Evolutionary conservation across 2,113 vertebrate genomes (phyloP).

Genomic region (Stercorarius parasiticus): DNA sequence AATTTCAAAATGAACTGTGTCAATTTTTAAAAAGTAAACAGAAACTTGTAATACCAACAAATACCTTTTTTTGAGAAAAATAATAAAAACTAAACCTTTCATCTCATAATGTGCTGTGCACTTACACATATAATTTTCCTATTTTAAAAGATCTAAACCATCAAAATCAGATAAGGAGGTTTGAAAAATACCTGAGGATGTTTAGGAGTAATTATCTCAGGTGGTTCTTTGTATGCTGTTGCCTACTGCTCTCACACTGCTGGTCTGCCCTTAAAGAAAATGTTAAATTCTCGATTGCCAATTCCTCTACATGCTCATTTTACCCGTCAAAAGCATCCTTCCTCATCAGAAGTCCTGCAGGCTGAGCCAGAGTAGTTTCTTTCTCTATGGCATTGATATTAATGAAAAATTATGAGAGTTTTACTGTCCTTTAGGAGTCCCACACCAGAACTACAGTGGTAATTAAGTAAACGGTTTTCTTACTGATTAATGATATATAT

Average conservation of each 20-base stretch:
- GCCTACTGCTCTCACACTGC: background rate
- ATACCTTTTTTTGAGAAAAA: background rate
- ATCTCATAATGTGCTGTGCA: background rate
- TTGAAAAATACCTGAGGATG: constrained; percentile 12
- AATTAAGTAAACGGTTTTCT: background rate
- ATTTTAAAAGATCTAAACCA: background rate
- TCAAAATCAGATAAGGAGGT: constrained; percentile 2
- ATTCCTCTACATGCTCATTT: background rate
- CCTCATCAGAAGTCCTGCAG: background rate
- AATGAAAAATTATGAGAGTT: background rate
- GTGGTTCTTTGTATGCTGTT: background rate
- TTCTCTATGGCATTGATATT: background rate
- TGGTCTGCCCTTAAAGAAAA: background rate
- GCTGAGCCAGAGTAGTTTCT: background rate
- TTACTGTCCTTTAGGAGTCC: background rate
- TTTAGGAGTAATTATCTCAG: constrained; percentile 26
- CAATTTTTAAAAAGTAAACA: background rate
- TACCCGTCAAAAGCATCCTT: background rate
- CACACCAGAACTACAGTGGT: background rate
- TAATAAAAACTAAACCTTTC: background rate
- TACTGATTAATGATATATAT: background rate
- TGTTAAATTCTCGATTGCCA: background rate
- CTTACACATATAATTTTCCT: background rate
- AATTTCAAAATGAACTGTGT: background rate
- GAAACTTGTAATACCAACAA: background rate